Evolutionary conservation across 2,797 vertebrate genomes (phyloP), one percentile per base, ranked within the genome.

Genomic region (Podarcis siculus): DNA sequence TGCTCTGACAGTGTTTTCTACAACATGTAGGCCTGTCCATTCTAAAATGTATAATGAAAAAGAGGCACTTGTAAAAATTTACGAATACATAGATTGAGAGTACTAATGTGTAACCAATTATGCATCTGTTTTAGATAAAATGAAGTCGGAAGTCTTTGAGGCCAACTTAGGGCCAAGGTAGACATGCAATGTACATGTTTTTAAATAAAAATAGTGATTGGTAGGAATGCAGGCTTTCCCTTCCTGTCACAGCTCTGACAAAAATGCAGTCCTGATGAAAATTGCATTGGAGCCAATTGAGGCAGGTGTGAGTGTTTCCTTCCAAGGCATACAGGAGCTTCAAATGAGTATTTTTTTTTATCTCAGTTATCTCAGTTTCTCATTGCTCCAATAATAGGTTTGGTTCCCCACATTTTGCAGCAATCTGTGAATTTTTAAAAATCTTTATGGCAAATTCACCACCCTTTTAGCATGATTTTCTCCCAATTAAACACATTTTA

Each of bases 61-160:
- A 21, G n/a, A 17, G 55, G 55, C n/a, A 8, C 17, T 58, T 17
- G 32, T 9, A 27, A 58, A 21, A 6, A 58, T n/a, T 58, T 8
- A 27, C 35, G 19, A 61, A 61, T 61, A 61, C 58, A 66, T 9
- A 73, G 13, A 75, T 23, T 75, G 71, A 37, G 13, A 75, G 2
- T 30, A 23, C n/a, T 83, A 35, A 6, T 58, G 4, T 13, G 37
- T 0, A 73, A n/a, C 9, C 17, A 71, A 32, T 10, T 71, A 25
- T 69, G n/a, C 25, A 73, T 32, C 23, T 58, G n/a, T 58, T 21
- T 30, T 66, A 25, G 8, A 76, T 64, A 30, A 76, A 94, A 93
- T 84, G 86, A 64, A 42, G 17, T 10, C 27, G 45, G 82, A 88
- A 35, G 87, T 37, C 25, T 88, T 89, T 92, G 92, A 93, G 92